These are phyloP conservation scores for Incurvaria masculella DNA, from an alignment of 2,888 invertebrate species.

Conservation along the genomic window DNA sequence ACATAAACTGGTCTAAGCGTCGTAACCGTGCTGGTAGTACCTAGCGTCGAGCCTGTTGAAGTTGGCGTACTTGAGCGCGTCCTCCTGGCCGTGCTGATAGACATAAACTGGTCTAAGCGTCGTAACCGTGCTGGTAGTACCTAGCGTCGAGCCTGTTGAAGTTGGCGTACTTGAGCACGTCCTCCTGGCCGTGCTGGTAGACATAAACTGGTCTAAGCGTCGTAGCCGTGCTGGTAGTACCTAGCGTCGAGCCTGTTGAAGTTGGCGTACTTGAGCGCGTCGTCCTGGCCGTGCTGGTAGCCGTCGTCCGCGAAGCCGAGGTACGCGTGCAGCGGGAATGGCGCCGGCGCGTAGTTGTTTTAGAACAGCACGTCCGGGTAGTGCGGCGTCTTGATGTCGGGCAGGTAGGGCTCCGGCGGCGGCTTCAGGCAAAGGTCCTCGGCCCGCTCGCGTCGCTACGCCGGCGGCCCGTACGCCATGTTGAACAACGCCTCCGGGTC, in stretches of 20 bases:
- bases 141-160: too few species aligned
- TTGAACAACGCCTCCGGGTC: constrained; percentile 89
- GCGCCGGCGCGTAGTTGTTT: constrained; percentile 8
- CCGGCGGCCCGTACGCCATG: constrained; percentile 61
- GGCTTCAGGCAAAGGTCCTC: background rate
- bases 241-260: background rate
- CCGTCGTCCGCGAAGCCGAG: constrained; percentile 3
- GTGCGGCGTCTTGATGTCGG: constrained; percentile 12
- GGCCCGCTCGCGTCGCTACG: constrained; percentile 4
- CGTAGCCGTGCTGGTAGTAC: background rate
- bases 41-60: too few species aligned
- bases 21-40: too few species aligned
- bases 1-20: too few species aligned
- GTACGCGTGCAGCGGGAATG: constrained; percentile 10
- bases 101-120: too few species aligned
- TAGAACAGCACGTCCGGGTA: too few species aligned
- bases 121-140: too few species aligned
- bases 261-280: background rate
- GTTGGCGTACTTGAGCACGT: too few species aligned
- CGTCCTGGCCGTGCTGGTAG: background rate
- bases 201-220: too few species aligned
- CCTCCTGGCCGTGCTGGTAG: too few species aligned
- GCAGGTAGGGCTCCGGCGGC: background rate
- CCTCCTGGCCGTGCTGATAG: too few species aligned
- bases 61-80: too few species aligned